phyloP scores from a whole-genome alignment of 1,140 invertebrate species.

The Daktulosphaira vitifoliae region DNA sequence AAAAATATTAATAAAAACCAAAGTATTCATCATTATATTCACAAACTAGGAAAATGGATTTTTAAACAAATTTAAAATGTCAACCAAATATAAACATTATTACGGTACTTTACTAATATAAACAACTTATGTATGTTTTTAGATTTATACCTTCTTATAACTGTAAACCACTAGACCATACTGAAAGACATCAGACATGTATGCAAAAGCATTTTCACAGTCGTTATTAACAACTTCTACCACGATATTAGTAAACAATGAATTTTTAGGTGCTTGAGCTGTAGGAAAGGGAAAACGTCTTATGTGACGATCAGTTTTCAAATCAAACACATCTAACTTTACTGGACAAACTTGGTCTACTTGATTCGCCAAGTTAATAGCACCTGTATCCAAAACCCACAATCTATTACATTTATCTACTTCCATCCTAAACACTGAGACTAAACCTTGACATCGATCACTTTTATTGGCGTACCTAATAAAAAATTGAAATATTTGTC shows the following conservation, averaged over 20 bases:
- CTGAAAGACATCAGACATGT: slow-evolving; percentile 66
- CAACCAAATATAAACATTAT: too few species aligned
- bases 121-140: too few species aligned
- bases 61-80: too few species aligned
- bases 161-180: slow-evolving; percentile 43
- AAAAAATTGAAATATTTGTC: too few species aligned
- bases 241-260: slow-evolving; percentile 63
- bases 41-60: too few species aligned
- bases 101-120: too few species aligned
- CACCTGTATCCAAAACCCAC: slow-evolving; percentile 67
- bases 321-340: slow-evolving; percentile 63
- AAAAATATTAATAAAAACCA: too few species aligned
- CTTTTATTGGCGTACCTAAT: slow-evolving; percentile 42
- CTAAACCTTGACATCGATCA: slow-evolving; percentile 54
- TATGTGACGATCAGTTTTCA: slow-evolving; percentile 54
- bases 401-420: slow-evolving; percentile 59
- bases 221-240: slow-evolving; percentile 55
- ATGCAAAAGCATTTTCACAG: slow-evolving; percentile 59
- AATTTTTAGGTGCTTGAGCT: slow-evolving; percentile 51
- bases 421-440: slow-evolving; percentile 66
- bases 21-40: too few species aligned
- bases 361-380: slow-evolving; percentile 58
- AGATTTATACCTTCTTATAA: slow-evolving; percentile 26
- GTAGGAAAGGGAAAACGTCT: slow-evolving; percentile 54
- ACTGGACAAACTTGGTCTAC: slow-evolving; percentile 61